Percentiles rank a stretch among this genome's conserved stretches.
Evolutionary conservation across 2,797 vertebrate genomes (phyloP).

Genomic region (Tenualosa thibaudeaui): DNA sequence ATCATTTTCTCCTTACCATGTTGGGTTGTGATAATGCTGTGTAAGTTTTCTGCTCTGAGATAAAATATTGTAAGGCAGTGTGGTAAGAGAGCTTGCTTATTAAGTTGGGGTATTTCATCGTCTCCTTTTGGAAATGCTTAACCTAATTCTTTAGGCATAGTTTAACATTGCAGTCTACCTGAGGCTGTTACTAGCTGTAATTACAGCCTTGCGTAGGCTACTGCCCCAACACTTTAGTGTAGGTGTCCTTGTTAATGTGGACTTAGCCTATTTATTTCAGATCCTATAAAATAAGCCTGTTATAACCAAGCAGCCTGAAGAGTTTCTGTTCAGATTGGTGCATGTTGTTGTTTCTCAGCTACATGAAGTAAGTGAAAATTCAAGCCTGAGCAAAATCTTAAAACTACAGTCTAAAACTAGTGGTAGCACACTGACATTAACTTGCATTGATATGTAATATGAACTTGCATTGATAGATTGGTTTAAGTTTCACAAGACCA

Average conservation of each 20-base stretch:
- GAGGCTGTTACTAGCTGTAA: slow-evolving; percentile 3
- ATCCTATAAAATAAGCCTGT: neutral
- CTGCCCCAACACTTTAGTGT: neutral
- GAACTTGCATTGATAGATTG: too few species aligned
- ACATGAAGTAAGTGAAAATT: too few species aligned
- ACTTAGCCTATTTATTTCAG: neutral
- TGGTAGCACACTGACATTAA: neutral
- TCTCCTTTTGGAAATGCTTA: neutral
- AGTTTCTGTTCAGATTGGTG: neutral
- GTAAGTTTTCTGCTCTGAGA: neutral
- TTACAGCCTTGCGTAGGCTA: neutral
- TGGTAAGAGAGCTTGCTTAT: neutral
- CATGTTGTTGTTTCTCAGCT: too few species aligned
- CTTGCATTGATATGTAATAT: too few species aligned
- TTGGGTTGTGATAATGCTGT: neutral
- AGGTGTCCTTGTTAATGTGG: slow-evolving; percentile 2
- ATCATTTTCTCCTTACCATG: neutral
- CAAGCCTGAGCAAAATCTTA: too few species aligned
- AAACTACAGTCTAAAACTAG: neutral
- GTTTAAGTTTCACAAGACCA: too few species aligned
- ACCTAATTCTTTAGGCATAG: neutral
- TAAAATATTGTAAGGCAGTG: neutral
- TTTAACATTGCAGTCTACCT: slow-evolving; percentile 1
- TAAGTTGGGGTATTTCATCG: neutral
- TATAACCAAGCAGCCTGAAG: neutral